Evolutionary conservation across 2,797 vertebrate genomes (phyloP), one percentile per base, ranked within the genome.

Genomic region (Ptychobarbus kaznakovi): DNA sequence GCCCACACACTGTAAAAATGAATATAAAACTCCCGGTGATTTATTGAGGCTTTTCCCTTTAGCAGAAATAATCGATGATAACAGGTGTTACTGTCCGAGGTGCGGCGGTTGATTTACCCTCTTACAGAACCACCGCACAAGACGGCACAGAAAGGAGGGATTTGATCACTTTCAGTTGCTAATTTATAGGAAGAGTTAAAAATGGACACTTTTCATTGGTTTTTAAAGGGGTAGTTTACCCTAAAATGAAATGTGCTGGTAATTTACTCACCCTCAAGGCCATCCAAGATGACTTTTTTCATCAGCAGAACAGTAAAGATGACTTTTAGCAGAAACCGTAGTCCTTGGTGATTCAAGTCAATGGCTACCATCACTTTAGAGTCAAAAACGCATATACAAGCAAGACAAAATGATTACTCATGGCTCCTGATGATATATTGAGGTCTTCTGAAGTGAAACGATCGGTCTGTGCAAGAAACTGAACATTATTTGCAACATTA

Each of bases 21-120:
- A 82, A 86, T 80, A 61, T 56, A 66, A 82, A 63, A 53, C 68
- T 74, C 65, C 38, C 6, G 63, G 53, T 85, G 86, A 82, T 68
- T 86, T 79, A 86, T 6, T 72, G 63, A 70, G 63, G 38, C 58
- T 65, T 11, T 28, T 61, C 58, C n/a, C 63, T 86, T 44, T 28
- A 11, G 28, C 16, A 15, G 81, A 46, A 44, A 25, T 49, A 76
- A 63, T 58, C 25, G 10, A 68, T 65, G 44, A 58, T 42, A 38
- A 32, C 80, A 65, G 75, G 32, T 63, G 63, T 28, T 20, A 3
- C 22, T 6, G 51, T 25, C 35, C 74, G 32, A 61, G 28, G 22
- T 40, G 32, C 12, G 3, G 51, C 13, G 3, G 56, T 15, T 65
- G 69, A 78, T 28, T 53, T 46, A 68, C 38, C 38, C 15, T 40